Conservation (phyloP, 2,888 invertebrate genomes). For the Lymantria dispar region DNA sequence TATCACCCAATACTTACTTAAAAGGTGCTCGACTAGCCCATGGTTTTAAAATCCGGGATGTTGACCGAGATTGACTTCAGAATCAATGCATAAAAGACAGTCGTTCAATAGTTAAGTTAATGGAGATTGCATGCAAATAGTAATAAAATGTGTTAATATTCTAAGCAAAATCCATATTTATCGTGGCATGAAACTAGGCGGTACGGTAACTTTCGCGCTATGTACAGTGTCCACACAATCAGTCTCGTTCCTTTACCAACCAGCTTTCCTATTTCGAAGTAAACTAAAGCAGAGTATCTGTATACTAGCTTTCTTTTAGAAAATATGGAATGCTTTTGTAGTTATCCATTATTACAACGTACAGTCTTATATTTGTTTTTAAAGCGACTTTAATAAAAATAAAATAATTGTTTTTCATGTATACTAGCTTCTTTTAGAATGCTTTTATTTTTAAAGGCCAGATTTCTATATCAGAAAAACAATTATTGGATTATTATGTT, state of each 20-base stretch:
- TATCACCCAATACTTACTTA: too few species aligned
- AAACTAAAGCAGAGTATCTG: slow-evolving; percentile 16
- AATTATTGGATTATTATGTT: too few species aligned
- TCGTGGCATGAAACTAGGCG: slow-evolving; percentile 13
- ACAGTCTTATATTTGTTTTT: not conserved
- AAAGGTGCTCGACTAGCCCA: too few species aligned
- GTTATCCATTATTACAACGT: not conserved
- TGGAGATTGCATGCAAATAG: not conserved
- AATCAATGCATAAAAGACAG: not conserved
- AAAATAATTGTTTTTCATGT: too few species aligned
- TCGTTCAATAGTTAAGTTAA: not conserved
- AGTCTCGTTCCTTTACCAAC: slow-evolving; percentile 41
- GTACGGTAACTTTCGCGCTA: slow-evolving; percentile 46
- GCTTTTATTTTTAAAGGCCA: too few species aligned
- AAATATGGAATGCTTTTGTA: not conserved
- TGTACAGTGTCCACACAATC: slow-evolving; percentile 46
- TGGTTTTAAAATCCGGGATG: not conserved
- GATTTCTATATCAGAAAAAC: too few species aligned
- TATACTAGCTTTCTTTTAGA: slow-evolving; percentile 11
- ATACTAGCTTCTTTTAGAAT: too few species aligned
- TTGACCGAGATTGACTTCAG: not conserved
- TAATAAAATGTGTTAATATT: slow-evolving; percentile 15
- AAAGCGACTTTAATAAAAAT: too few species aligned
- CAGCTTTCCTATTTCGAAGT: slow-evolving; percentile 36
- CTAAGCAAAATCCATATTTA: slow-evolving; percentile 24